Percentiles rank a stretch among this genome's conserved stretches.
Evolutionary conservation across 2,113 vertebrate species (phyloP).

Genomic region (Suricata suricatta): DNA sequence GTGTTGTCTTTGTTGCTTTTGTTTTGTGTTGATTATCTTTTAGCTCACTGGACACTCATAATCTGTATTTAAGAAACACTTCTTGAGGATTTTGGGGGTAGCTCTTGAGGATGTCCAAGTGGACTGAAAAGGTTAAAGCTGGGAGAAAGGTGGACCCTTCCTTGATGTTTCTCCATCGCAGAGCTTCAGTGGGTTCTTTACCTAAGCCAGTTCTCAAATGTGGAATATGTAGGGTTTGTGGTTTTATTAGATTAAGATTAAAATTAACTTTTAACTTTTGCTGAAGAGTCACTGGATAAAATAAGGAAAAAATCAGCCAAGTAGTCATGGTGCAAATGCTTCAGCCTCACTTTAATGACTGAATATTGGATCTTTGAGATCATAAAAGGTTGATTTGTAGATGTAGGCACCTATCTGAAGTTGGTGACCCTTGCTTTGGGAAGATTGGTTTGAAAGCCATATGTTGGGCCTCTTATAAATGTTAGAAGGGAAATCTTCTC

Average conservation of each 20-base stretch:
- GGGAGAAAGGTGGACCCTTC: not conserved
- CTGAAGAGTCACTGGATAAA: not conserved
- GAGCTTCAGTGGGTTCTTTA: not conserved
- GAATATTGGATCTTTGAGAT: not conserved
- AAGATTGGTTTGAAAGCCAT: not conserved
- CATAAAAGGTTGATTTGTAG: not conserved
- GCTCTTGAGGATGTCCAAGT: not conserved
- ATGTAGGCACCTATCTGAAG: not conserved
- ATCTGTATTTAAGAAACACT: not conserved
- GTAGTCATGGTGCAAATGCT: not conserved
- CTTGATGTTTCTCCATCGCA: not conserved
- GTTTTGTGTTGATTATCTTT: conserved; percentile 21
- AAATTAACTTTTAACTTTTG: conserved; percentile 7
- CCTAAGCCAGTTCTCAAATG: not conserved
- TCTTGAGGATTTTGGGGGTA: not conserved
- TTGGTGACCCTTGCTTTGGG: not conserved
- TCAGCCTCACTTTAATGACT: not conserved
- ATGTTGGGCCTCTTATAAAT: not conserved
- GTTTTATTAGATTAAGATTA: conserved; percentile 13
- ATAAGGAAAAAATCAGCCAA: not conserved
- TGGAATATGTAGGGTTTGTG: not conserved
- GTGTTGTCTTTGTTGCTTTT: not conserved
- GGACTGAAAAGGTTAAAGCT: not conserved
- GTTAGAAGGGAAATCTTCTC: not conserved
- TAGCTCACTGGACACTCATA: not conserved